Evolutionary conservation across 2,113 vertebrate species (phyloP), one percentile per base, ranked within the genome.

Genomic region (Phyllopteryx taeniolatus): DNA sequence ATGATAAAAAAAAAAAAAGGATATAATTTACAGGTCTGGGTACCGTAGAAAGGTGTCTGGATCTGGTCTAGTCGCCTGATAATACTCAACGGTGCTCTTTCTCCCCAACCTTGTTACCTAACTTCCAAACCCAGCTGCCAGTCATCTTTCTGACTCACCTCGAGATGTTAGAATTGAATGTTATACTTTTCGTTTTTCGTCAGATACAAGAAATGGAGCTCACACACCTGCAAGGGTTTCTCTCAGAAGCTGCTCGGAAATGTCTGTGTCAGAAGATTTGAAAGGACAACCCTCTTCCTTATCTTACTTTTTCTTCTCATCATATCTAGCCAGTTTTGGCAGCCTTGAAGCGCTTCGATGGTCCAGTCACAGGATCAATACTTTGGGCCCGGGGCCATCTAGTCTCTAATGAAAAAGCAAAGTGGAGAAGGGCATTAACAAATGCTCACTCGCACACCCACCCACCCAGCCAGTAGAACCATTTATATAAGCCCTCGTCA

Each of bases 351-450:
- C 86, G 78, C 51, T 51, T 78, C 72, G 79, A 39, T 64, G 67
- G 69, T 78, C 64, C 82, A 72, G 81, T 76, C 51, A 17, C 68
- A 75, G 70, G 84, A 90, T 91, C 90, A 78, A 88, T 91, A 89
- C 81, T 35, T 71, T 44, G 59, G 81, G 68, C 83, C 77, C 69
- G 72, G 79, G 79, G 83, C 81, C 77, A 85, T 82, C 69, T 62
- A 71, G 74, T 80, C 67, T 69, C 54, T 89, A 82, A 85, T 87
- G 87, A 71, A 65, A 54, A 79, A 75, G 71, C 51, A 68, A 70
- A 64, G 63, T 62, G 65, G 68, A 73, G 73, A 68, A 60, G 65
- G 80, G 83, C 75, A 72, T 87, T 80, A 87, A 84, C 79, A 80
- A 76, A 89, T 84, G 72, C 75, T 77, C 75, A 10, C 75, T 73